These are phyloP conservation scores for Aleiodes leptofemur DNA, from an alignment of 2,888 invertebrate genomes.

Conservation along the genomic window DNA sequence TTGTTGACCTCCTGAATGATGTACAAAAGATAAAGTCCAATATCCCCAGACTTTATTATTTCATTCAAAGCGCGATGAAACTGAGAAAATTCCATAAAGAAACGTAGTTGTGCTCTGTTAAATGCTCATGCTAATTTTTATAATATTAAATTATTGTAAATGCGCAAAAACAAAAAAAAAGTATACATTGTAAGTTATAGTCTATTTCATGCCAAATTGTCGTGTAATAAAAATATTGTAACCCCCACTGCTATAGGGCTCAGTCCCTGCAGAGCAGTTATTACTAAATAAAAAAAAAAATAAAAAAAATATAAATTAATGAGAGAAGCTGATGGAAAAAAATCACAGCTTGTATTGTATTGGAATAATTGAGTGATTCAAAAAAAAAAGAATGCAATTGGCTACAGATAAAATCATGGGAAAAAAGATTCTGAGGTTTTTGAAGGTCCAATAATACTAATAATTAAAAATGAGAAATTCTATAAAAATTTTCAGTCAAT, in stretches of 20 bases:
- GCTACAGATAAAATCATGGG: no score
- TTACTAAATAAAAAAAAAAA: slow-evolving; percentile 9
- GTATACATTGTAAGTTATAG: neutral
- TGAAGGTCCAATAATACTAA: no score
- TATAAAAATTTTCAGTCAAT: no score
- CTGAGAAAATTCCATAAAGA: neutral
- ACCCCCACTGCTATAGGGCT: neutral
- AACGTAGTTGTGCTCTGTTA: neutral
- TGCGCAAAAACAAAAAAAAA: neutral
- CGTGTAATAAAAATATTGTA: neutral
- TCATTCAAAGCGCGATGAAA: neutral
- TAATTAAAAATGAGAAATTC: no score
- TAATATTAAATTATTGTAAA: neutral
- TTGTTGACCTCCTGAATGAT: neutral
- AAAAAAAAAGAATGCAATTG: no score
- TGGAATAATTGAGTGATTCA: no score
- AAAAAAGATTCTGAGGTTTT: no score
- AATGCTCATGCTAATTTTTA: neutral
- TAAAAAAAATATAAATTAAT: no score
- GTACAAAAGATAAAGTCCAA: neutral
- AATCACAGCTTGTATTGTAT: no score
- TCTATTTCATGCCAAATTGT: neutral
- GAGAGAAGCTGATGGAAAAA: no score
- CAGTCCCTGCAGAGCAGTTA: neutral
- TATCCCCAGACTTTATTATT: neutral